Base-by-base conservation (phyloP, 1,140 invertebrate genomes). In the Ganaspis sp. region DNA sequence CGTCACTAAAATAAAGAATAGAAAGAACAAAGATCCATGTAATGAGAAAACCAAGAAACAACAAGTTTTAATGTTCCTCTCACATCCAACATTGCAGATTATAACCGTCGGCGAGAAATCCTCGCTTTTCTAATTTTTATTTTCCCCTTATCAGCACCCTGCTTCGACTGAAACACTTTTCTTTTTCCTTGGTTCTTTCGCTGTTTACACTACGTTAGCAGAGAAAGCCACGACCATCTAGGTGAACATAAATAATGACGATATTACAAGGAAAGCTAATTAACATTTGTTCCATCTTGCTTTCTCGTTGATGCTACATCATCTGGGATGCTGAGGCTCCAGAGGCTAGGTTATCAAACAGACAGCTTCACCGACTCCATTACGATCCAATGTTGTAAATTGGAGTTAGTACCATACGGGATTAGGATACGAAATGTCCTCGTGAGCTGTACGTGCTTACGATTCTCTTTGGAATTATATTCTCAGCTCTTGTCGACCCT, bases 401-500 rank as follows among this genome's bases (percentile, higher is more conserved):
- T 81, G 80, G 80, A 81, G 77, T 81, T 79, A 81, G 80, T 75
- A 73, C 69, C 76, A 77, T 78, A 81, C 78, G 76, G 76, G 80
- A 81, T 81, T 78, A 81, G 76, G 77, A 78, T 77, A 37, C 54
- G 70, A 74, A 75, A 74, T 78, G 80, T 78, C 75, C 80, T 64
- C 54, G 0, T 64, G 54, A 64, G 21, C 54, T 58, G 45, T 49
- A 49, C 54, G 54, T 64, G 54, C 54, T 23, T 64, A 64, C 54
- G 54, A 64, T 64, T 26, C 54, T 64, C 54, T 29, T 5, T 23
- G 54, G 15, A 23, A 64, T 49, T 49, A 49, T 17, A n/a, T 45
- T 45, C 12, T 45, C 42, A 45, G n/a, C 42, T 12, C 42, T 45
- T 21, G 9, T 5, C 19, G n/a, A 19, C 9, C 49, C 19, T 9